These are phyloP conservation scores for Meloidogyne hapla DNA, from an alignment of 1,140 invertebrate species.

Conservation along the genomic window DNA sequence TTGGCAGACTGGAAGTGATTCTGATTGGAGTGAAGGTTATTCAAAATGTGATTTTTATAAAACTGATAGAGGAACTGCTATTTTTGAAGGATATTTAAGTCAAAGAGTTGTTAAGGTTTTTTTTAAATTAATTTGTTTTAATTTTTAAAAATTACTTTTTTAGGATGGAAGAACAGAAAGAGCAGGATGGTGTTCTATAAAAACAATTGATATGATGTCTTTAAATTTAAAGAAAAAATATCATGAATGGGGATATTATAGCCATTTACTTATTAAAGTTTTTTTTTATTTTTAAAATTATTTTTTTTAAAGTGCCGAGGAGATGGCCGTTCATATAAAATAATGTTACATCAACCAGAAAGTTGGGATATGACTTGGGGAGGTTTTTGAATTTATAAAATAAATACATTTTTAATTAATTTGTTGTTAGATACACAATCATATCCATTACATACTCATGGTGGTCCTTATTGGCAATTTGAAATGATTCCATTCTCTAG, in stretches of 20 bases:
- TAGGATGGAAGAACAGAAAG: conserved; percentile 47
- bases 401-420: neutral
- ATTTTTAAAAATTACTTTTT: conserved; percentile 13
- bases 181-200: conserved; percentile 43
- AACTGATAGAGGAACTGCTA: conserved; percentile 40
- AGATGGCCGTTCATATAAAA: conserved; percentile 59
- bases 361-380: conserved; percentile 61
- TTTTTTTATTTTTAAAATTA: neutral
- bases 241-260: conserved; percentile 43
- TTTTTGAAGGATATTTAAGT: conserved; percentile 39
- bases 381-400: neutral
- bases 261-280: conserved; percentile 44
- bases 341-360: conserved; percentile 57
- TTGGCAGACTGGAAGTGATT: conserved; percentile 47
- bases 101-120: conserved; percentile 33
- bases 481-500: conserved; percentile 62
- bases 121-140: neutral
- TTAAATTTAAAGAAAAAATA: conserved; percentile 36
- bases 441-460: conserved; percentile 60
- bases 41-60: conserved; percentile 37
- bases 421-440: conserved; percentile 53
- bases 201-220: conserved; percentile 30
- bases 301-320: conserved; percentile 52
- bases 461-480: conserved; percentile 63
- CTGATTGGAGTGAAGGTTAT: conserved; percentile 54